Percentiles rank a stretch among this genome's conserved stretches.
Evolutionary conservation across 2,797 vertebrate species (phyloP).

Genomic region (Crenuchus spilurus): DNA sequence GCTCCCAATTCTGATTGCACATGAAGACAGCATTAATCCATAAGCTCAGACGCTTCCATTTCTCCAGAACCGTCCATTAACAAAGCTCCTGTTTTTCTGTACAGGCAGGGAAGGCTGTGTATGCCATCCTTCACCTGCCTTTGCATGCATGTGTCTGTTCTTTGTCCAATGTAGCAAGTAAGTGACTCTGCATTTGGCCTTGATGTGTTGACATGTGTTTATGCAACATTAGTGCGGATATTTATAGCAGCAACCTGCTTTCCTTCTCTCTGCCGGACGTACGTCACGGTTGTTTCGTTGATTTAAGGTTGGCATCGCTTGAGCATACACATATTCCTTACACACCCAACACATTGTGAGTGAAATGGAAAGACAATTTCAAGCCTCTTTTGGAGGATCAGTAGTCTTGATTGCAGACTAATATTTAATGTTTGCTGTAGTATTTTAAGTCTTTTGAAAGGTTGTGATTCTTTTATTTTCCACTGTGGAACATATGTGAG

Average conservation of each 20-base stretch:
- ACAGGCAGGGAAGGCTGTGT: background rate
- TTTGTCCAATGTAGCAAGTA: conserved; percentile 41
- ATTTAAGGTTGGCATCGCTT: background rate
- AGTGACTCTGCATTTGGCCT: conserved; percentile 27
- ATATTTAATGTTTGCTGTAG: conserved; percentile 11
- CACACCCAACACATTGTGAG: conserved; percentile 1
- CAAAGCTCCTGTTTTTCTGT: background rate
- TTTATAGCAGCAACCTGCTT: conserved; percentile 38
- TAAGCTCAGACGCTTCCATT: background rate
- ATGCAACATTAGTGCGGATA: conserved; percentile 24
- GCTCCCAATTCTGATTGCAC: too few species aligned
- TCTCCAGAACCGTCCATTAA: background rate
- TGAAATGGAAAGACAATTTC: conserved; percentile 7
- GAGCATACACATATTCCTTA: background rate
- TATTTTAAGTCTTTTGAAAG: background rate
- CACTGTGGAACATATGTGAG: background rate
- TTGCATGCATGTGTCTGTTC: conserved; percentile 12
- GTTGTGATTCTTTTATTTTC: background rate
- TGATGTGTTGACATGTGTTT: conserved; percentile 30
- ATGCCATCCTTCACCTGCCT: background rate
- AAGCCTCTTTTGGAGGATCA: conserved; percentile 9
- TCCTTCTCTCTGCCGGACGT: conserved; percentile 1
- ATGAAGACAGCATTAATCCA: background rate
- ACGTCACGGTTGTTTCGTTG: conserved; percentile 9
- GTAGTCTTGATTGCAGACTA: background rate